phyloP scores from a whole-genome alignment of 2,113 vertebrate species.

The Ancistrus triradiatus region DNA sequence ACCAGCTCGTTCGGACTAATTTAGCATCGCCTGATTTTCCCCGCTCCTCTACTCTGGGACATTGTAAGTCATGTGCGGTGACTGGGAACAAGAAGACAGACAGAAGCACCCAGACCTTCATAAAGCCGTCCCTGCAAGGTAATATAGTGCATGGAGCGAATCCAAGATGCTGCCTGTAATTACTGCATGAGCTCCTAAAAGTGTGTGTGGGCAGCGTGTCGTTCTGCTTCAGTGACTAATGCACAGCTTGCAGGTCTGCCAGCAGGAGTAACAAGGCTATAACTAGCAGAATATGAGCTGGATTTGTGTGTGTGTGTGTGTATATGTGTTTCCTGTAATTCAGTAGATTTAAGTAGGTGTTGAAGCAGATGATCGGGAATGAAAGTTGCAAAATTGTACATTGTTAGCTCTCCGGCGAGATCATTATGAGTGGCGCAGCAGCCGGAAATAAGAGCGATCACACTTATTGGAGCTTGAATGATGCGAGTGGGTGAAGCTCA shows the following conservation, averaged over 20 bases:
- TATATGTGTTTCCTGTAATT: conserved; percentile 20
- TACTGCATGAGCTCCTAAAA: conserved; percentile 6
- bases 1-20: too few relatives aligned
- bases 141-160: background rate
- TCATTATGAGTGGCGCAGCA: too few relatives aligned
- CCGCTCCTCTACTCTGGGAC: background rate
- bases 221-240: conserved; percentile 55
- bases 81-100: conserved; percentile 39
- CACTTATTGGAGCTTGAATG: too few relatives aligned
- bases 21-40: too few relatives aligned
- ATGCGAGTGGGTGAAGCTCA: too few relatives aligned
- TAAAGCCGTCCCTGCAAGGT: conserved; percentile 16
- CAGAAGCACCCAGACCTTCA: conserved; percentile 6
- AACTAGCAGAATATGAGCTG: too few relatives aligned
- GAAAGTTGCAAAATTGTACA: too few relatives aligned
- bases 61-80: conserved; percentile 16
- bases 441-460: too few relatives aligned
- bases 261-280: conserved; percentile 42
- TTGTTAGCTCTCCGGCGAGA: too few relatives aligned
- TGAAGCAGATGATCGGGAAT: too few relatives aligned
- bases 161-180: conserved; percentile 12
- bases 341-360: too few relatives aligned
- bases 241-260: conserved; percentile 53
- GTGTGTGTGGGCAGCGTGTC: conserved; percentile 11
- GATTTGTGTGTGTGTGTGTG: background rate